Base-by-base conservation (phyloP, 1,140 invertebrate species). In the Bombus terrestris region DNA sequence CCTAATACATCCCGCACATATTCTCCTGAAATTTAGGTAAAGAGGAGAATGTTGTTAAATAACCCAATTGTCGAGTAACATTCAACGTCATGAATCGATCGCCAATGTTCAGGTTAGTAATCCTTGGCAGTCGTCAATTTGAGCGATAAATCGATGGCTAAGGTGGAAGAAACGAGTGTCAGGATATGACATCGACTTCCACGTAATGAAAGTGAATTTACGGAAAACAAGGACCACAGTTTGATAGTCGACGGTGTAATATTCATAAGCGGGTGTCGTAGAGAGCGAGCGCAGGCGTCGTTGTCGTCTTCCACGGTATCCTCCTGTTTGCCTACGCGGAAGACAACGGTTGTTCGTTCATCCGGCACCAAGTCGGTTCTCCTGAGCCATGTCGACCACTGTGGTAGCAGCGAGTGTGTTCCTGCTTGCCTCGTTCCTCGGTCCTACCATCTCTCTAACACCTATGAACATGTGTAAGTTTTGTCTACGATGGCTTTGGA, bases 191-290 rank as follows among this genome's bases (percentile, higher is more conserved):
- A 69, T 74, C 74, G 80, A 66, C 8, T 22, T 35, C 13, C 41
- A 37, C 35, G 35, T 73, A 53, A 8, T 22, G 12, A 39, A 69
- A 35, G 37, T 62, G 35, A 15, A 64, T 78, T 32, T 68, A 81
- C 39, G 28, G 64, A 35, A 75, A 79, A 87, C 91, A 85, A 90
- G 90, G 91, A 86, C 85, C 85, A 90, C 82, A 88, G 92, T 94
- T 94, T 92, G 92, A 94, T 90, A 86, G 90, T 83, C 85, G 82
- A 22, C 43, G 83, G 91, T 93, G 88, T 83, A 94, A 94, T 93
- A 94, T 95, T 94, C 84, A 95, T 93, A 92, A 92, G 82, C 81
- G 81, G 72, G 90, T 37, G 84, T 74, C 37, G 83, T 89, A 10
- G 37, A 35, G 71, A 53, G 35, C 47, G 32, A 81, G 93, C 94